Base-by-base conservation (phyloP, 2,113 vertebrate genomes). In the Clinocottus analis region DNA sequence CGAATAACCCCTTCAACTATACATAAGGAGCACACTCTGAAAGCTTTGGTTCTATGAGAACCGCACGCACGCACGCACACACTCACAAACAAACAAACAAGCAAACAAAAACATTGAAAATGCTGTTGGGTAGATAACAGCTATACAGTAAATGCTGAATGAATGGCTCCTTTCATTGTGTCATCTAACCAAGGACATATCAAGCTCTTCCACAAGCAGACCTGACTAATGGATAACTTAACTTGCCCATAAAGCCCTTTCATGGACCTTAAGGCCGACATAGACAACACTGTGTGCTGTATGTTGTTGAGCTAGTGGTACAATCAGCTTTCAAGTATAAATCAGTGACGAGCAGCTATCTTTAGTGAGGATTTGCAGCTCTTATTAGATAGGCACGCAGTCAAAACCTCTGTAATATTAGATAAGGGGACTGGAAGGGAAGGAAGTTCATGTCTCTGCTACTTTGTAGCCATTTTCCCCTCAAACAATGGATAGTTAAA, bases 121-220 rank as follows among this genome's bases (percentile, higher is more conserved):
- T 64, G 47, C 3, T 37, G 47, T 51, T 7, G 11, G 5, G 37
- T 45, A 33, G 35, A 45, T 72, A 37, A 29, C n/a, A 31, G 51
- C 43, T 35, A 5, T 51, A 16, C 27, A 62, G 37, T 80, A 27
- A 31, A 68, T 21, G 10, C 19, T 56, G 47, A 56, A 56, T 75
- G 78, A 81, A 81, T 58, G 71, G n/a, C 39, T 75, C 58, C 61
- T 69, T 56, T 81, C 37, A 47, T 2, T 17, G 11, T 62, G 25
- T 69, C 45, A 62, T 55, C 64, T 35, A 17, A 35, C 64, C 70
- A 51, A 51, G 55, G 51, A 66, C 68, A 49, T 23, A 3, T 79
- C 61, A 41, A 66, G 62, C 43, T 63, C 45, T 56, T 56, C 49
- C 56, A 56, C 13, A 17, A 14, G 11, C 35, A 43, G 23, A 39